These are phyloP conservation scores for Lepisosteus osseus DNA, from an alignment of 2,113 vertebrate genomes.

Conservation along the genomic window DNA sequence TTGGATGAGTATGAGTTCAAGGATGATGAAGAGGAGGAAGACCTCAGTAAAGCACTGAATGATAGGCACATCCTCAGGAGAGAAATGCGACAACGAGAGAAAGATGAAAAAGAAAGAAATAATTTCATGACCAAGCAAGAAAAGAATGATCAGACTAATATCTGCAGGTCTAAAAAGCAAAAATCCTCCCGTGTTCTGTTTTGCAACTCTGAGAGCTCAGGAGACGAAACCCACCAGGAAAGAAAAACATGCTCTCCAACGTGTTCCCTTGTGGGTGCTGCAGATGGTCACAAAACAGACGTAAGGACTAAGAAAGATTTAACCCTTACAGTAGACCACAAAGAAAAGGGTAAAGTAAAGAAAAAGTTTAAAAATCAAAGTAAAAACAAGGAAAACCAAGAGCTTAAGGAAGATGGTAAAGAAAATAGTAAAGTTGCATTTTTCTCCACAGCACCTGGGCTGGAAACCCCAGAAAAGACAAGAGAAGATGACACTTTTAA, in stretches of 20 bases:
- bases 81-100: slow-evolving; percentile 81
- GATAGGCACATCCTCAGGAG: slow-evolving; percentile 85
- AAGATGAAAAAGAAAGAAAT: slow-evolving; percentile 77
- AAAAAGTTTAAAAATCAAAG: slow-evolving; percentile 91
- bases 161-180: slow-evolving; percentile 84
- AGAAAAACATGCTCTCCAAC: slow-evolving; percentile 73
- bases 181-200: slow-evolving; percentile 79
- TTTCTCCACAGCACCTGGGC: slow-evolving; percentile 60
- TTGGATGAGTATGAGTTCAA: slow-evolving; percentile 97
- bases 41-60: slow-evolving; percentile 85
- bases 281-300: slow-evolving; percentile 76
- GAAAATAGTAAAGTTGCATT: slow-evolving; percentile 85
- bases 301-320: slow-evolving; percentile 81
- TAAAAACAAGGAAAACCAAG: slow-evolving; percentile 98
- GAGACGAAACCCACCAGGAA: slow-evolving; percentile 78
- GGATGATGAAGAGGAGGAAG: slow-evolving; percentile 81
- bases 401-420: slow-evolving; percentile 80
- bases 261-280: slow-evolving; percentile 64
- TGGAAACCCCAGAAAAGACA: slow-evolving; percentile 80
- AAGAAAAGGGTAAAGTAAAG: slow-evolving; percentile 94
- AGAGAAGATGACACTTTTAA: slow-evolving; percentile 90
- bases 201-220: slow-evolving; percentile 90
- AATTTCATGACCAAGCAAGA: slow-evolving; percentile 79
- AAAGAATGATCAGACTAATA: slow-evolving; percentile 71
- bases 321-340: slow-evolving; percentile 70